phyloP scores from a whole-genome alignment of 2,113 vertebrate genomes.

The Piprites chloris region DNA sequence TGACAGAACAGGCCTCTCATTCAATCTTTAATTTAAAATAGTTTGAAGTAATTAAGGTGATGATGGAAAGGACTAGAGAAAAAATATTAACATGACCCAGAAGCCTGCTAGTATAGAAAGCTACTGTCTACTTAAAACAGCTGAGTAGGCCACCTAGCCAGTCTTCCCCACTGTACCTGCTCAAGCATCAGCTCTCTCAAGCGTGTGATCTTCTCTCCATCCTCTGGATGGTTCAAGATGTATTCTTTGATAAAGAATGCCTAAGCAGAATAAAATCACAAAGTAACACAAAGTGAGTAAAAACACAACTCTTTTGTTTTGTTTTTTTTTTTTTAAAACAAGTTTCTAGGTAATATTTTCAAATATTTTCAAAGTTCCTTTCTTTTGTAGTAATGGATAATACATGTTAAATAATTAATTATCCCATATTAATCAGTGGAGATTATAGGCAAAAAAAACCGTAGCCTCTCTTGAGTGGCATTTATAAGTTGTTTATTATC shows the following conservation, averaged over 20 bases:
- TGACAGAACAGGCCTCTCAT: background rate
- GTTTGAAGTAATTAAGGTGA: background rate
- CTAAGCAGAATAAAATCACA: constrained; percentile 63
- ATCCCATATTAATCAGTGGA: background rate
- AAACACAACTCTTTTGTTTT: background rate
- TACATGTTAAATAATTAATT: background rate
- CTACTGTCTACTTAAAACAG: background rate
- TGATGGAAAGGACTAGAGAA: background rate
- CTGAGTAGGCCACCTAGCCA: background rate
- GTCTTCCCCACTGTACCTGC: constrained; percentile 78
- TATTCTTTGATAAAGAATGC: constrained; percentile 98
- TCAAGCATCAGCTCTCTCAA: constrained; percentile 97
- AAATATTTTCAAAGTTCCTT: background rate
- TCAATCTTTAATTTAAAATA: background rate
- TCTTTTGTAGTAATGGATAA: background rate
- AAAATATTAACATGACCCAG: background rate
- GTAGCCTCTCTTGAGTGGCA: background rate
- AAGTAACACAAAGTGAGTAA: background rate
- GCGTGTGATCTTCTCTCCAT: constrained; percentile 94
- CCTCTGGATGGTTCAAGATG: constrained; percentile 92
- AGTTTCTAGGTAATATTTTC: background rate
- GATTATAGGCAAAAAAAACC: background rate
- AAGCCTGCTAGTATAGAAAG: background rate
- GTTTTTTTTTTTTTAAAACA: background rate
- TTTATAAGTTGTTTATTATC: background rate